Evolutionary conservation across 2,888 invertebrate genomes (phyloP).

Genomic region (Drosophila atripex): DNA sequence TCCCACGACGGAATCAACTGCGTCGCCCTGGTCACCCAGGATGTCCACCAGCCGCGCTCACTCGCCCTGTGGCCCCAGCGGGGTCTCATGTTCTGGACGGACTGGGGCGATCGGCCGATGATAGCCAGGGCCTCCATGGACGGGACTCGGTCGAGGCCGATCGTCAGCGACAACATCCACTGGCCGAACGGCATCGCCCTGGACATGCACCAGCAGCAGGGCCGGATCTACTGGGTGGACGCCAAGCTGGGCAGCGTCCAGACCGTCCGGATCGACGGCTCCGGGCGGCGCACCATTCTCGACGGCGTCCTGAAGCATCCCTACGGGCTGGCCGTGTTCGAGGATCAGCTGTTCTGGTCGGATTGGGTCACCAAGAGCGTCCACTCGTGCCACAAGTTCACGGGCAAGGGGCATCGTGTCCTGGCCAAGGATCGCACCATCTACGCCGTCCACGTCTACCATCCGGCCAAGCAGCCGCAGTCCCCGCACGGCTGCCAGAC

Average conservation of each 20-base stretch:
- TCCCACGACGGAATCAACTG: slow-evolving; percentile 88
- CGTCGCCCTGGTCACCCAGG: slow-evolving; percentile 86
- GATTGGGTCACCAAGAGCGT: slow-evolving; percentile 92
- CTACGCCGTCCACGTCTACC: slow-evolving; percentile 89
- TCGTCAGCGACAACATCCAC: slow-evolving; percentile 87
- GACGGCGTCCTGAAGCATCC: slow-evolving; percentile 90
- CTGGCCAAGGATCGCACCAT: slow-evolving; percentile 85
- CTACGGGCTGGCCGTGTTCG: slow-evolving; percentile 93
- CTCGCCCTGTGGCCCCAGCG: slow-evolving; percentile 88
- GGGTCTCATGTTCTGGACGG: slow-evolving; percentile 96
- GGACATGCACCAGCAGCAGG: slow-evolving; percentile 87
- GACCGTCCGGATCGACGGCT: slow-evolving; percentile 87
- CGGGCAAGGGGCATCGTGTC: slow-evolving; percentile 87
- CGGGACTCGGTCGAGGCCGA: slow-evolving; percentile 86
- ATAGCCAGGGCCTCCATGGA: slow-evolving; percentile 94
- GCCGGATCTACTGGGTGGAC: slow-evolving; percentile 95
- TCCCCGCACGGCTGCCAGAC: slow-evolving; percentile 87
- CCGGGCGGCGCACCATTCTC: slow-evolving; percentile 86
- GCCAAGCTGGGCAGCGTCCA: slow-evolving; percentile 88
- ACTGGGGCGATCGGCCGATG: slow-evolving; percentile 90
- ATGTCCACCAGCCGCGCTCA: slow-evolving; percentile 88
- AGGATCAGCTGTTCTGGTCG: slow-evolving; percentile 94
- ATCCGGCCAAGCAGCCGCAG: slow-evolving; percentile 87
- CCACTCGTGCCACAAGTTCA: slow-evolving; percentile 91
- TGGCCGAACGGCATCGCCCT: slow-evolving; percentile 95